phyloP scores from a whole-genome alignment of 2,888 invertebrate genomes.

The Hyppa rectilinea region DNA sequence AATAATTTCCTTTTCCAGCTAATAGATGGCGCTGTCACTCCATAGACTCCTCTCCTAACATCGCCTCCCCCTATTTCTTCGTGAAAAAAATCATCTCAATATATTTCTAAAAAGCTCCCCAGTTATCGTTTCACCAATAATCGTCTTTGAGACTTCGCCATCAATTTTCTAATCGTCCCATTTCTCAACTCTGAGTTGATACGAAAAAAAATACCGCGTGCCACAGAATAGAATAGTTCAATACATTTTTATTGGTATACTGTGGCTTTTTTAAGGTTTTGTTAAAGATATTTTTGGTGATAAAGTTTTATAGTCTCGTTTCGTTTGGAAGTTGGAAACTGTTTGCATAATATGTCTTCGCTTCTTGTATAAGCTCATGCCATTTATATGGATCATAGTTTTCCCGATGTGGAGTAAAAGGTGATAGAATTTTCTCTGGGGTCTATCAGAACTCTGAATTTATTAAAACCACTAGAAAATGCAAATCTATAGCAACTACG shows the following conservation, averaged over 20 bases:
- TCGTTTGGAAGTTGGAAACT: constrained; percentile 46
- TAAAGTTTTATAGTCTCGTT: constrained; percentile 48
- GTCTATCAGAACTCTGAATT: no score
- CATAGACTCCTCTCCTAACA: background rate
- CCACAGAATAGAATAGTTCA: constrained; percentile 46
- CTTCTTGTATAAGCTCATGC: constrained; percentile 39
- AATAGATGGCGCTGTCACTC: constrained; percentile 37
- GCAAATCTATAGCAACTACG: no score
- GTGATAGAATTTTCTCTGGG: constrained; percentile 35
- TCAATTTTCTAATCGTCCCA: constrained; percentile 66
- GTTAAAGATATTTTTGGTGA: constrained; percentile 27
- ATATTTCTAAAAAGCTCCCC: constrained; percentile 52
- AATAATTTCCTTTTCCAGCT: background rate
- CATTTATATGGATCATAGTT: constrained; percentile 54
- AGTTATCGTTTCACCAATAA: constrained; percentile 65
- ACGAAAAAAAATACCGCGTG: constrained; percentile 54
- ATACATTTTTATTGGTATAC: constrained; percentile 33
- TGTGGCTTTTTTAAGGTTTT: constrained; percentile 19
- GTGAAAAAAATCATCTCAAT: constrained; percentile 57
- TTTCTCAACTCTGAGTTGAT: constrained; percentile 61
- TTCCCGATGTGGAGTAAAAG: constrained; percentile 27
- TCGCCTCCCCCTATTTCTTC: constrained; percentile 9
- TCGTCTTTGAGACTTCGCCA: constrained; percentile 55
- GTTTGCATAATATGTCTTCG: constrained; percentile 59
- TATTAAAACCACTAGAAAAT: no score